Evolutionary conservation across 2,113 vertebrate genomes (phyloP).

Genomic region (Cynoglossus semilaevis): DNA sequence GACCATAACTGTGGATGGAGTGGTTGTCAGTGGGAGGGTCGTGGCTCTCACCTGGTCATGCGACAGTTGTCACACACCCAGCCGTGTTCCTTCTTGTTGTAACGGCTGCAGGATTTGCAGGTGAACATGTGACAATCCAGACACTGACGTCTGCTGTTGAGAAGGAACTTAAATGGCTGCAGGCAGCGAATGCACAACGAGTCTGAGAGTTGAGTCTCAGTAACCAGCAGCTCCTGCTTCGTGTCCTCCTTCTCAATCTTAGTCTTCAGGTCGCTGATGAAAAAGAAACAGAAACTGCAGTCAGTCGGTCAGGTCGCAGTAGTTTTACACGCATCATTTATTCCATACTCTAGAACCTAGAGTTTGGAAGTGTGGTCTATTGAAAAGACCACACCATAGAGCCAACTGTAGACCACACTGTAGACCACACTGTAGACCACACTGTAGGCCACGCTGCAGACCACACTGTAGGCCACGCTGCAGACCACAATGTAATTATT

Average conservation of each 20-base stretch:
- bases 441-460: no score
- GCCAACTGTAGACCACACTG: no score
- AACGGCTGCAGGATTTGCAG: conserved; percentile 87
- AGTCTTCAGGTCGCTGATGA: conserved; percentile 80
- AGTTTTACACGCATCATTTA: no score
- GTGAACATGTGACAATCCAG: conserved; percentile 82
- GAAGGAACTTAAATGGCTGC: conserved; percentile 88
- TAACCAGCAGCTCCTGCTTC: conserved; percentile 81
- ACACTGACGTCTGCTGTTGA: conserved; percentile 83
- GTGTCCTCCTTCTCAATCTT: conserved; percentile 83
- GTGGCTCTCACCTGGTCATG: conserved; percentile 81
- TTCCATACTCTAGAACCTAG: no score
- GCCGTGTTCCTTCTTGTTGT: conserved; percentile 85
- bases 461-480: no score
- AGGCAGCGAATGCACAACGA: conserved; percentile 89
- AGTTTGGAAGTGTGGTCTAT: no score
- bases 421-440: no score
- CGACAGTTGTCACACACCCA: conserved; percentile 92
- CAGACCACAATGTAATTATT: no score
- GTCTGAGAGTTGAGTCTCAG: conserved; percentile 71
- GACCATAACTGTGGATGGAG: no score
- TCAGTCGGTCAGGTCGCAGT: no score
- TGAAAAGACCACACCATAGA: no score
- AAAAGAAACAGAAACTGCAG: background rate
- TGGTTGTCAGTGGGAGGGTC: background rate